Base-by-base conservation (phyloP, 2,888 invertebrate genomes). In the Yponomeuta evonymella region DNA sequence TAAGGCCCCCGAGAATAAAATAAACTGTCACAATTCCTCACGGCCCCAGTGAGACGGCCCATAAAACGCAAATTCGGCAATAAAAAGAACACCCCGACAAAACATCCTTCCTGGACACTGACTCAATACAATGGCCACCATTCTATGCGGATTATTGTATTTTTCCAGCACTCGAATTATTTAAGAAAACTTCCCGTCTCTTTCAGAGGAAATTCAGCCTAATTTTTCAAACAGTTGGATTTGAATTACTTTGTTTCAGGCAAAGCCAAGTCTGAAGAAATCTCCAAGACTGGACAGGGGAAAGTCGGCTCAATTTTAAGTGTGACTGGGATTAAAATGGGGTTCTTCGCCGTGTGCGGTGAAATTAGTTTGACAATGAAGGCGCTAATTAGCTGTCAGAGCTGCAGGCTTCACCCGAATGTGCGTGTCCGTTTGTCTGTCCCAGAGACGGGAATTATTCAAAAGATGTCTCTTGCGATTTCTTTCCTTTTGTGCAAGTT, bases 31-130 rank as follows among this genome's bases (percentile, higher is more conserved):
- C 87, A 87, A 84, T 85, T 81, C 79, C 81, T 83, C 81, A 82
- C 77, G 79, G 78, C 80, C 84, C 88, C 87, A 88, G 81, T 82
- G 85, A 80, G 84, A 86, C 85, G 83, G 83, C 78, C 89, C 83
- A 90, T 92, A 91, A 92, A 92, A 92, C 90, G 90, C 91, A 91
- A 91, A 92, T 91, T 91, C 82, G 82, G 86, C 89, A 89, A 90
- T 91, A 92, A 92, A 90, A 91, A 86, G 86, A 88, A 87, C 85
- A 83, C 87, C 85, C 88, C 82, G 82, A 83, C 85, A 87, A 88
- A 90, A 85, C 86, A 90, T 86, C 85, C 90, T 90, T 91, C 90
- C 90, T 92, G 91, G 91, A 92, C 92, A 91, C 88, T 86, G 89
- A 83, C 85, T 89, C 88, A 87, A 90, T 89, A 92, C 92, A 92